Conservation (phyloP, 2,888 invertebrate species). For the Mythimna vitellina region DNA sequence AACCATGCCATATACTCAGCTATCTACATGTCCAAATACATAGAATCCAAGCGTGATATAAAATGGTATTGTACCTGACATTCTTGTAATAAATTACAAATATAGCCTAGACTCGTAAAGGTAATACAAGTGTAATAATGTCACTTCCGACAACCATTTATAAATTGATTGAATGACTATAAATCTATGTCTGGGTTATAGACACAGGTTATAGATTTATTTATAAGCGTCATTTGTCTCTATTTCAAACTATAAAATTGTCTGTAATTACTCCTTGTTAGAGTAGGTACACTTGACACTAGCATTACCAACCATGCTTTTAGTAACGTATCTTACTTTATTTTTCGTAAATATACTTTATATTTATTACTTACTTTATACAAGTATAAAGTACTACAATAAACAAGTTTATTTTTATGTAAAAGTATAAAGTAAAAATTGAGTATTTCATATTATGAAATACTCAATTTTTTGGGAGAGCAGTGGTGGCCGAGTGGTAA, state of each 20-base stretch:
- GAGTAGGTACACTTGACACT: slow-evolving; percentile 2
- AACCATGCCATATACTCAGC: not conserved
- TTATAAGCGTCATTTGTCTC: not conserved
- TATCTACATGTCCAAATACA: not conserved
- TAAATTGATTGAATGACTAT: slow-evolving; percentile 31
- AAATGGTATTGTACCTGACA: slow-evolving; percentile 21
- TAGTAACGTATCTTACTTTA: no score
- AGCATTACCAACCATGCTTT: no score
- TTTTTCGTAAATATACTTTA: no score
- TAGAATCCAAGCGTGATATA: not conserved
- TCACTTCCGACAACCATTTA: slow-evolving; percentile 52
- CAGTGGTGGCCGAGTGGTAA: no score
- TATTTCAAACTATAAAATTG: not conserved
- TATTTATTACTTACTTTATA: no score
- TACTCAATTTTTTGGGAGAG: no score
- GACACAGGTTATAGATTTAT: not conserved
- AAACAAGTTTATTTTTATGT: no score
- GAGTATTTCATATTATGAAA: no score
- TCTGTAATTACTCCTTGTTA: not conserved
- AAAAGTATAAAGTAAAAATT: no score
- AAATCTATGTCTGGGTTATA: slow-evolving; percentile 31
- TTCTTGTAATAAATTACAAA: slow-evolving; percentile 16
- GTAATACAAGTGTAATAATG: slow-evolving; percentile 42
- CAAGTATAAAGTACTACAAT: no score
- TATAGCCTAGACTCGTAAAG: slow-evolving; percentile 40